These are phyloP conservation scores for Rhagoletis zephyria DNA, from an alignment of 1,140 invertebrate genomes.

Conservation along the genomic window DNA sequence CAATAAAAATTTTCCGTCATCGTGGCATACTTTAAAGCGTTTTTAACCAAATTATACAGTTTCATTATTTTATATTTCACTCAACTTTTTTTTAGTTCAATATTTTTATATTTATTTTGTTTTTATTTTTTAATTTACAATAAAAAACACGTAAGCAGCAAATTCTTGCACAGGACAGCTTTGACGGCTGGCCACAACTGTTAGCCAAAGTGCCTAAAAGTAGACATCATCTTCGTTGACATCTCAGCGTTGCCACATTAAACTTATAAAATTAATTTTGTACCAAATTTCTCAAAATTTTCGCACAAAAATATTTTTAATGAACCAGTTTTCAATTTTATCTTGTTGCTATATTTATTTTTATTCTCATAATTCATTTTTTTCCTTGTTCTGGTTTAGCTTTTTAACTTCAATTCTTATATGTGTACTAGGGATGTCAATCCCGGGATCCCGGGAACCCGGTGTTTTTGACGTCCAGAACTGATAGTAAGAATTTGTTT, in stretches of 20 bases:
- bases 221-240: constrained; percentile 29
- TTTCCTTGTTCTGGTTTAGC: too few relatives aligned
- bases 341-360: too few relatives aligned
- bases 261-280: background rate
- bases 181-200: constrained; percentile 13
- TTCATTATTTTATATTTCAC: background rate
- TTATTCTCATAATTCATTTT: too few relatives aligned
- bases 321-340: too few relatives aligned
- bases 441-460: too few relatives aligned
- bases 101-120: background rate
- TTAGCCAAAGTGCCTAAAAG: constrained; percentile 22
- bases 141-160: background rate
- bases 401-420: too few relatives aligned
- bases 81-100: background rate
- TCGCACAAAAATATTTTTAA: too few relatives aligned
- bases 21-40: background rate
- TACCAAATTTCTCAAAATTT: too few relatives aligned
- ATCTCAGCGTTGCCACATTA: background rate
- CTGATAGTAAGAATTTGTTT: too few relatives aligned
- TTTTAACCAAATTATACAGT: background rate
- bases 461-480: too few relatives aligned
- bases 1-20: background rate
- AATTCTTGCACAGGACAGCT: background rate
- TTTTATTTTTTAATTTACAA: too few relatives aligned
- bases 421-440: too few relatives aligned